phyloP scores from a whole-genome alignment of 1,140 invertebrate genomes.

The Drosophila kanapiae region DNA sequence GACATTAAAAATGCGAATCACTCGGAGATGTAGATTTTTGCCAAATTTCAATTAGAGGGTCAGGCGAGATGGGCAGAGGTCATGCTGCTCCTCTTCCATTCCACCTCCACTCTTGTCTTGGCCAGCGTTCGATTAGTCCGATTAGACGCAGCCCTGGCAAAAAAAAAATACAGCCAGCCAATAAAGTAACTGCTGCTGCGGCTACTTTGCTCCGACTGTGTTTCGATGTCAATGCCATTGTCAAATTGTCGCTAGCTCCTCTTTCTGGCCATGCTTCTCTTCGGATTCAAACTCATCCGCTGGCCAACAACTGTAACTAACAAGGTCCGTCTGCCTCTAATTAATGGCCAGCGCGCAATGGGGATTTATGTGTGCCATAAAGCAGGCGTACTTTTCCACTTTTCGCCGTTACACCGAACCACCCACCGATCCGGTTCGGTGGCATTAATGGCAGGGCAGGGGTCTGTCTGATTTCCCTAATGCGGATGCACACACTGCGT shows the following conservation, averaged over 20 bases:
- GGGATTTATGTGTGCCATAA: slow-evolving; percentile 54
- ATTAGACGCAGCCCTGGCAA: slow-evolving; percentile 29
- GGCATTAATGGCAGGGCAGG: slow-evolving; percentile 15
- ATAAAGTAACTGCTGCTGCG: slow-evolving; percentile 17
- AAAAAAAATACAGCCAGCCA: slow-evolving; percentile 15
- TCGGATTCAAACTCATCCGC: slow-evolving; percentile 17
- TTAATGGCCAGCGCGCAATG: slow-evolving; percentile 47
- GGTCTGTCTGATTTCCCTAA: slow-evolving; percentile 13
- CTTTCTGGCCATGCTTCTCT: slow-evolving; percentile 5
- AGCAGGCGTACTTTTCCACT: slow-evolving; percentile 14
- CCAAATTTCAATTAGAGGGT: not conserved
- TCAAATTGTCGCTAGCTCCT: slow-evolving; percentile 25
- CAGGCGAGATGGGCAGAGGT: slow-evolving; percentile 12
- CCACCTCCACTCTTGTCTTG: not conserved
- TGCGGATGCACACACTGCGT: slow-evolving; percentile 20
- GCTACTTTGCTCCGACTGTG: not conserved
- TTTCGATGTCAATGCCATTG: slow-evolving; percentile 78
- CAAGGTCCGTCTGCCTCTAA: slow-evolving; percentile 44
- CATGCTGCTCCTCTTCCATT: not conserved
- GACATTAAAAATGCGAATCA: too few relatives aligned
- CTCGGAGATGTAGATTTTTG: not conserved
- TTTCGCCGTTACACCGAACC: slow-evolving; percentile 14
- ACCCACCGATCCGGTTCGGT: slow-evolving; percentile 21
- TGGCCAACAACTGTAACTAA: slow-evolving; percentile 67
- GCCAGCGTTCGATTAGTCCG: slow-evolving; percentile 9